Evolutionary conservation across 2,113 vertebrate species (phyloP).

Genomic region (Bos taurus): ARS-UCD2.0 NC_037328.1:158508001-158508500

Average conservation of each 20-base stretch:
- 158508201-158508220: accelerated
- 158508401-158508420: not conserved
- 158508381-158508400: not conserved
- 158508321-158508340: not conserved
- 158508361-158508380: not conserved
- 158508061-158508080: not conserved
- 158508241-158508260: not conserved
- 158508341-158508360: not conserved
- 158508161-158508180: not conserved
- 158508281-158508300: not conserved
- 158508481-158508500: not conserved
- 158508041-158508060: not conserved
- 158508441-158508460: accelerated
- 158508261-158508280: not conserved
- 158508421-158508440: accelerated
- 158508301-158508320: not conserved
- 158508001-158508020: not conserved
- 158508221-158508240: not conserved
- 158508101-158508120: not conserved
- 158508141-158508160: not conserved
- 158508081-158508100: not conserved
- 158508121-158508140: not conserved
- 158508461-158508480: not conserved
- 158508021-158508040: not conserved
- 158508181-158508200: not conserved